phyloP scores from a whole-genome alignment of 2,888 invertebrate genomes.

The Clostera curtula region DNA sequence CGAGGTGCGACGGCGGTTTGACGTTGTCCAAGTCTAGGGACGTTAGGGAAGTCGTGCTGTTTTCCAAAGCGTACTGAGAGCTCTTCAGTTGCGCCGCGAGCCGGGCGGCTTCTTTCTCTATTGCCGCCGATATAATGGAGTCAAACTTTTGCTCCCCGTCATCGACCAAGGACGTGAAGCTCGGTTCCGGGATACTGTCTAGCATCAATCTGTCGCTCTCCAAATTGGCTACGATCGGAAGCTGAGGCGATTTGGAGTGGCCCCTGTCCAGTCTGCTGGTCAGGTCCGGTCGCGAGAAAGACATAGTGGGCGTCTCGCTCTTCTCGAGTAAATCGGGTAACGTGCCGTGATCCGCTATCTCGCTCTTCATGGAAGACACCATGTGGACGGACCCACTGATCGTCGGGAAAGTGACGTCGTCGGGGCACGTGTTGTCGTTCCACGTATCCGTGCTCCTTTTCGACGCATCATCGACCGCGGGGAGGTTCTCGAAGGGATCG shows the following conservation, averaged over 20 bases:
- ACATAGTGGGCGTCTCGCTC: slow-evolving; percentile 35
- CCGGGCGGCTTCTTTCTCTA: slow-evolving; percentile 84
- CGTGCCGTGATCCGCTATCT: slow-evolving; percentile 54
- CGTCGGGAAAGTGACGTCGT: slow-evolving; percentile 87
- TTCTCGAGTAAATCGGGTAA: slow-evolving; percentile 63
- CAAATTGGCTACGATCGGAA: slow-evolving; percentile 20
- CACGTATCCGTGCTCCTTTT: slow-evolving; percentile 78
- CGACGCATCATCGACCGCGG: slow-evolving; percentile 24
- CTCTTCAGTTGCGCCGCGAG: slow-evolving; percentile 64
- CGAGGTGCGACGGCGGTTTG: slow-evolving; percentile 85
- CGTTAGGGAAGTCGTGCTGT: slow-evolving; percentile 75
- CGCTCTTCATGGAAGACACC: slow-evolving; percentile 74
- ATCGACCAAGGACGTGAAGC: slow-evolving; percentile 55
- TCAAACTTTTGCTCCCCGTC: slow-evolving; percentile 70
- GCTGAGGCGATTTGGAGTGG: slow-evolving; percentile 19
- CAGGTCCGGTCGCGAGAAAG: slow-evolving; percentile 50
- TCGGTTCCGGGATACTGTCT: slow-evolving; percentile 46
- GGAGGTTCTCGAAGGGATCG: slow-evolving; percentile 10
- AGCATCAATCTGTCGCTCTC: slow-evolving; percentile 27
- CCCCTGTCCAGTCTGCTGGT: slow-evolving; percentile 48
- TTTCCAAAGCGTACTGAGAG: slow-evolving; percentile 61
- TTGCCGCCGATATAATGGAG: slow-evolving; percentile 81
- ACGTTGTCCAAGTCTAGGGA: slow-evolving; percentile 83
- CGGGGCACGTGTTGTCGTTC: slow-evolving; percentile 87
- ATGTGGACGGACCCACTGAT: slow-evolving; percentile 85